Percentiles rank a stretch among this genome's conserved stretches.
phyloP scores from a whole-genome alignment of 2,888 invertebrate species.

The Mythimna loreyi region DNA sequence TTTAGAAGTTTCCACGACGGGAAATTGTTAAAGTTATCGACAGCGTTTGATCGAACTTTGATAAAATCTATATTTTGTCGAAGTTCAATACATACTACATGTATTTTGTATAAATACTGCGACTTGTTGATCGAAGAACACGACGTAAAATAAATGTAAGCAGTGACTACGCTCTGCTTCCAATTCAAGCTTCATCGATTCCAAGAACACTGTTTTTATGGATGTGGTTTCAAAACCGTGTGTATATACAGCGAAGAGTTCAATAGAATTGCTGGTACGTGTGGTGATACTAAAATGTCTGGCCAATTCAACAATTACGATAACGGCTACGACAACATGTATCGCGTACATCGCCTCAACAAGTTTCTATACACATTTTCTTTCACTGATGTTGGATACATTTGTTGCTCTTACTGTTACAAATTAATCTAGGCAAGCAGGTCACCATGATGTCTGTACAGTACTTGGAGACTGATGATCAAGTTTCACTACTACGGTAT shows the following conservation, averaged over 20 bases:
- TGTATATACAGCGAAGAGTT: background rate
- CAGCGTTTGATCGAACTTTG: background rate
- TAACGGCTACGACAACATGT: background rate
- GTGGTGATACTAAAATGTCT: background rate
- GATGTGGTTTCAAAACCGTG: background rate
- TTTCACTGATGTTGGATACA: slow-evolving; percentile 1
- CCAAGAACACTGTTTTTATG: background rate
- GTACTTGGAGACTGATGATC: slow-evolving; percentile 27
- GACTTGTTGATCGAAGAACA: background rate
- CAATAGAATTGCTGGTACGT: background rate
- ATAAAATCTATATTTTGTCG: background rate
- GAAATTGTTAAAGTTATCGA: slow-evolving; percentile 5
- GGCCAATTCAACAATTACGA: background rate
- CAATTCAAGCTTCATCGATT: background rate
- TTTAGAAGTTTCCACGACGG: slow-evolving; percentile 3
- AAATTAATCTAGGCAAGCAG: slow-evolving; percentile 38
- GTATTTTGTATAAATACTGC: background rate
- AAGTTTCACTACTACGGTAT: slow-evolving; percentile 48
- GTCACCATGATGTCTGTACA: slow-evolving; percentile 26
- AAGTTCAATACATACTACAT: background rate
- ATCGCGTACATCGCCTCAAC: background rate
- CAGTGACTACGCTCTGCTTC: background rate
- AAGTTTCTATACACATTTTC: slow-evolving; percentile 5
- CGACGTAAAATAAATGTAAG: background rate
- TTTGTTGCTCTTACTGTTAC: slow-evolving; percentile 31